Base-by-base conservation (phyloP, 2,797 vertebrate species). In the Sphenopsis melanotis region DNA sequence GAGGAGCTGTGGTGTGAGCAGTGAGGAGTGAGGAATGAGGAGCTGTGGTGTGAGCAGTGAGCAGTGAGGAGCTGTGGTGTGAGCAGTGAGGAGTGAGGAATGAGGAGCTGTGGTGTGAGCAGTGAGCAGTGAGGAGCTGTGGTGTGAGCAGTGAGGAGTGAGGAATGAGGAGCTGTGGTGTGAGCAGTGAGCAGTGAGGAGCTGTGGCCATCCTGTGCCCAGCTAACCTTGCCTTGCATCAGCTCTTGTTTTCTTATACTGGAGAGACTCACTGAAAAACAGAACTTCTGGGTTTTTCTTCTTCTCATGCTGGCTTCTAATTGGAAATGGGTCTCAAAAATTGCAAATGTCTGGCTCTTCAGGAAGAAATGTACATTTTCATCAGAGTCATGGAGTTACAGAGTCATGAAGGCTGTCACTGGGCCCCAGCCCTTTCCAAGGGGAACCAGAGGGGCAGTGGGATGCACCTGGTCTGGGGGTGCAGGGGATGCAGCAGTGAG, bases 321-420 rank as follows among this genome's bases (percentile, higher is more conserved):
- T 21, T 63, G 66, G 21, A 77, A 84, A 52, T 10, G 27, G 11
- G 26, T 41, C 32, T 68, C 23, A 64, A 70, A 49, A 59, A 12
- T 9, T 37, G n/a, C 30, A 70, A 23, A 32, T 71, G n/a, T 36
- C 14, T 44, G 32, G 10, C 8, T 6, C 11, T 57, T 49, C 27
- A 46, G 21, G 50, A 60, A 61, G 41, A 71, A 90, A 72, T 21
- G 5, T 21, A 7, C 6, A 3, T 82, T 89, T 93, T 47, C 24
- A 46, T 24, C 23, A 52, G 41, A 50, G 15, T 1, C 14, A 13
- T 10, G 32, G 36, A 66, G 22, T 14, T 50, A 11, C 0, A 19
- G 52, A 26, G 30, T 46, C 39, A 11, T 13, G 4, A 11, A 9
- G 26, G 29, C 10, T 34, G 1, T 60, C 6, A 3, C 0, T 30